These are phyloP conservation scores for Alouatta palliata DNA, from an alignment of 2,113 vertebrate species.

Conservation along the genomic window DNA sequence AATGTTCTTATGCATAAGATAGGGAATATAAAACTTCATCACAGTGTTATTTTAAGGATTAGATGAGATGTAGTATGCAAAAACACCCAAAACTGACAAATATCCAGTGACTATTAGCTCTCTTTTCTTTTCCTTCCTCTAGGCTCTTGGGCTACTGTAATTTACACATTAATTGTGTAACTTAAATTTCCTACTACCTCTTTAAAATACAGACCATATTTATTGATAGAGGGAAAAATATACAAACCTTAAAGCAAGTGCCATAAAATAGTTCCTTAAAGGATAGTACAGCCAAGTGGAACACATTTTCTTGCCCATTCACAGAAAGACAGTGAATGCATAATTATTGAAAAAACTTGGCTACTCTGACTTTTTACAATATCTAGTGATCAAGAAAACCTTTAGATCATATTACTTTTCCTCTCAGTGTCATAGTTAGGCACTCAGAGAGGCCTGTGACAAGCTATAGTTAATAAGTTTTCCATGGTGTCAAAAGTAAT, in stretches of 20 bases:
- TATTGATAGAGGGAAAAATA: background rate
- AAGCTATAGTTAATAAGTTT: conserved; percentile 86
- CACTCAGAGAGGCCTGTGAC: conserved; percentile 76
- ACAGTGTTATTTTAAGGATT: background rate
- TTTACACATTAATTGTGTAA: background rate
- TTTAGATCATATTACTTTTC: conserved; percentile 73
- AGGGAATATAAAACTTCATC: background rate
- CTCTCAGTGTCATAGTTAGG: conserved; percentile 61
- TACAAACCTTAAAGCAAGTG: background rate
- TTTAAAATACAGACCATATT: conserved; percentile 19
- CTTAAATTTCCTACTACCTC: background rate
- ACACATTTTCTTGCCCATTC: background rate
- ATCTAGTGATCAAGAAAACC: conserved; percentile 57
- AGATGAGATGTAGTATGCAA: background rate
- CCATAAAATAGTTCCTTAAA: conserved; percentile 18
- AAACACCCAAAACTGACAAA: background rate
- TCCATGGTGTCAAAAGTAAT: conserved; percentile 88
- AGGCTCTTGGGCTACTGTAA: background rate
- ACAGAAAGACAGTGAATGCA: conserved; percentile 47
- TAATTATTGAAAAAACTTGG: conserved; percentile 69
- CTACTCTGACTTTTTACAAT: conserved; percentile 68
- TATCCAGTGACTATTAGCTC: background rate
- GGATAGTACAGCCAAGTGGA: background rate
- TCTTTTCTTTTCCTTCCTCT: background rate
- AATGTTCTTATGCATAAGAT: background rate